Percentiles rank a stretch among this genome's conserved stretches.
These are phyloP conservation scores for Eurosta solidaginis DNA, from an alignment of 1,140 invertebrate genomes.

Conservation along the genomic window DNA sequence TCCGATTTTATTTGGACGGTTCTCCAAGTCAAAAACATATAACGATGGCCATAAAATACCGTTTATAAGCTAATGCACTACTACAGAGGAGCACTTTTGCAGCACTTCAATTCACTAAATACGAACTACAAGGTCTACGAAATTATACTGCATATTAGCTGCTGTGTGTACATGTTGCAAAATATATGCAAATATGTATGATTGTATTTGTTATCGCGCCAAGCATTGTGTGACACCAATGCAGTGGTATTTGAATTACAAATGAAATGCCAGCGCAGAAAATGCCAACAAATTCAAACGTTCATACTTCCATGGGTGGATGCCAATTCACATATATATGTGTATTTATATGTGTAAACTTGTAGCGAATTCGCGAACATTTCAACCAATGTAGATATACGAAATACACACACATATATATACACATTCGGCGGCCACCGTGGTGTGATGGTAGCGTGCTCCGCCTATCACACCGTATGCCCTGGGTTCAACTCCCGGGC, in stretches of 20 bases:
- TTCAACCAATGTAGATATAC: not conserved
- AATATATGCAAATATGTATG: not conserved
- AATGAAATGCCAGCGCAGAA: conserved; percentile 16
- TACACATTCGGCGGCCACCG: too few relatives aligned
- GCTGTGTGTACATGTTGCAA: not conserved
- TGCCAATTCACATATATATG: not conserved
- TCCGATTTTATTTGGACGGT: too few relatives aligned
- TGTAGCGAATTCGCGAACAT: not conserved
- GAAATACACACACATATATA: not conserved
- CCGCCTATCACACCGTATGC: too few relatives aligned
- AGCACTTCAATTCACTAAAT: too few relatives aligned
- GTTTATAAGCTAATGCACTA: too few relatives aligned
- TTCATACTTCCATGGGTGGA: not conserved
- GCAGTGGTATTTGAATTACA: conserved; percentile 27
- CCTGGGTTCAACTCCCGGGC: too few relatives aligned
- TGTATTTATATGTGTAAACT: not conserved
- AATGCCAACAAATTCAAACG: not conserved
- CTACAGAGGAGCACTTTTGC: too few relatives aligned
- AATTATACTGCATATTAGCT: not conserved
- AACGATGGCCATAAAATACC: too few relatives aligned
- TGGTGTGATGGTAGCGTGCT: too few relatives aligned
- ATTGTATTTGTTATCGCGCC: conserved; percentile 3
- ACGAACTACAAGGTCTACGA: too few relatives aligned
- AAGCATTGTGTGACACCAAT: conserved; percentile 26
- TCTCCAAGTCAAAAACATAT: too few relatives aligned